Percentiles rank a stretch among this genome's conserved stretches.
These are phyloP conservation scores for Bicyclus anynana DNA, from an alignment of 1,140 invertebrate genomes.

Conservation along the genomic window DNA sequence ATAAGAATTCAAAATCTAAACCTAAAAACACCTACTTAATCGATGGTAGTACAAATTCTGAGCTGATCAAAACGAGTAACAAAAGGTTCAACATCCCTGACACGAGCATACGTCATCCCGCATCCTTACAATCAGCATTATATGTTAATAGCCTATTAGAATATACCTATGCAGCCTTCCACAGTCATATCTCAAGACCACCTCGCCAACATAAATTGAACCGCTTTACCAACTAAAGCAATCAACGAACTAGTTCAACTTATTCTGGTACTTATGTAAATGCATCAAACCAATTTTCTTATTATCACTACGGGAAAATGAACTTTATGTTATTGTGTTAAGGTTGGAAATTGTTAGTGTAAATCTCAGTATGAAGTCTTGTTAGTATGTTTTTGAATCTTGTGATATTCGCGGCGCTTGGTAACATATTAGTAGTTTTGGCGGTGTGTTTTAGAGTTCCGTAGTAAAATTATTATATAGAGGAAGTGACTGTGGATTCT, in stretches of 20 bases:
- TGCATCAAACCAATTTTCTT: slow-evolving; percentile 7
- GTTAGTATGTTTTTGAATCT: background rate
- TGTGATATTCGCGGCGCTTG: background rate
- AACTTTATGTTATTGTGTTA: background rate
- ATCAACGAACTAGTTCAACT: slow-evolving; percentile 31
- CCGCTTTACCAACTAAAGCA: slow-evolving; percentile 23
- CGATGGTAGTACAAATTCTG: too few relatives aligned
- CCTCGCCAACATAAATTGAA: slow-evolving; percentile 37
- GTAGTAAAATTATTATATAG: background rate
- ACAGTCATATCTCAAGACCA: slow-evolving; percentile 42
- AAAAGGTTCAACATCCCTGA: slow-evolving; percentile 36
- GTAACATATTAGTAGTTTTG: background rate
- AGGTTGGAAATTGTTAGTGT: background rate
- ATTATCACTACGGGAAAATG: background rate
- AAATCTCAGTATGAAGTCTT: background rate
- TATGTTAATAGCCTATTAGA: slow-evolving; percentile 78
- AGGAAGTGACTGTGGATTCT: too few relatives aligned
- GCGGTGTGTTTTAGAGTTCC: background rate
- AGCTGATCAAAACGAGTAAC: slow-evolving; percentile 16
- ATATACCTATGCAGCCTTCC: slow-evolving; percentile 63
- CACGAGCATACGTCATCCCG: slow-evolving; percentile 25
- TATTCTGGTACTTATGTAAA: slow-evolving; percentile 32
- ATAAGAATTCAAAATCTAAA: too few relatives aligned
- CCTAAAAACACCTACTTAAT: too few relatives aligned
- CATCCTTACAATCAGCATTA: slow-evolving; percentile 77